phyloP scores from a whole-genome alignment of 2,888 invertebrate genomes.

The Drosophila putrida region DNA sequence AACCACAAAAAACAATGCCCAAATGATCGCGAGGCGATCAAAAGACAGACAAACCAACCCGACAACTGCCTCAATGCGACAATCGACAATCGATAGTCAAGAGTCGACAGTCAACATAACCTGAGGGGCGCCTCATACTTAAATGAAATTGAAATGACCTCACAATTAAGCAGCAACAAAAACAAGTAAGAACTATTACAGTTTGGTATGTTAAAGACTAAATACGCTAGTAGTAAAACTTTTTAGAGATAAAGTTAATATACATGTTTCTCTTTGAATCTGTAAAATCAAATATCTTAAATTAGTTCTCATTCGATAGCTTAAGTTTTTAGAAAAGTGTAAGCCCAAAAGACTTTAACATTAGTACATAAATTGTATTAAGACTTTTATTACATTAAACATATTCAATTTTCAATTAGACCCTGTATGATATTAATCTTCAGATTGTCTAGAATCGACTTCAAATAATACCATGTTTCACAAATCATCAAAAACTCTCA shows the following conservation, averaged over 20 bases:
- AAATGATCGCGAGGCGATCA: constrained; percentile 52
- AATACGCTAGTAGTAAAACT: constrained; percentile 26
- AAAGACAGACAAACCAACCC: constrained; percentile 33
- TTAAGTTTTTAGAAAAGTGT: no score
- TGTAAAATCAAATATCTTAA: background rate
- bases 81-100: constrained; percentile 57
- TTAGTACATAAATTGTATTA: no score
- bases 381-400: no score
- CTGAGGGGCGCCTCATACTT: constrained; percentile 68
- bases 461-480: no score
- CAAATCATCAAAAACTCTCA: no score
- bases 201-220: background rate
- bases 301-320: background rate
- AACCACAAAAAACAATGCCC: constrained; percentile 73
- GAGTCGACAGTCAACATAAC: constrained; percentile 64
- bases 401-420: no score
- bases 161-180: constrained; percentile 71
- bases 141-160: constrained; percentile 76
- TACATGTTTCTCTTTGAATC: no score
- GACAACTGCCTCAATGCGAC: constrained; percentile 44
- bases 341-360: no score
- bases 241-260: background rate
- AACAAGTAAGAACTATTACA: constrained; percentile 12
- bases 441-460: no score
- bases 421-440: no score